Base-by-base conservation (phyloP, 2,888 invertebrate species). In the Chrysolina americana region DNA sequence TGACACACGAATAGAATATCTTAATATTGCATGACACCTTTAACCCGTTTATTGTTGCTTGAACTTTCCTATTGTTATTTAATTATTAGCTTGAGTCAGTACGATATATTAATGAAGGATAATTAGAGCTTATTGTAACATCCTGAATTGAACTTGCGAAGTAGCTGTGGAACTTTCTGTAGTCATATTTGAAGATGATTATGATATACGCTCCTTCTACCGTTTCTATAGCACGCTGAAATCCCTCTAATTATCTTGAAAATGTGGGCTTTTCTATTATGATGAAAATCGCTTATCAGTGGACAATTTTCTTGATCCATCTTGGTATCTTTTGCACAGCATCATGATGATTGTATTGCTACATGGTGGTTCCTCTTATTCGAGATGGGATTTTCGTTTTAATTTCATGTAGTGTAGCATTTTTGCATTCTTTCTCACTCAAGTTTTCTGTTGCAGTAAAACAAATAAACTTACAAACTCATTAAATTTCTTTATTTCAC, bases 51-150 rank as follows among this genome's bases (percentile, higher is more conserved):
- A 28, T 59, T n/a, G 59, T 59, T 28, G 10, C 23, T 28, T 28
- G 28, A 59, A 59, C 59, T 59, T 59, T 59, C 59, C 15, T 59
- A 59, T 59, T 59, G 59, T 59, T 59, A 23, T 59, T 28, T 59
- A 59, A 59, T 59, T 59, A 59, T 6, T 8, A 59, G 59, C 36
- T 59, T 59, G 59, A 59, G 59, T 28, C 59, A 59, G 36, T 28
- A 36, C 28, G 36, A 59, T 59, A 28, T 59, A 28, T n/a, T n/a
- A 59, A 59, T 59, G 59, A 59, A 59, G 19, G n/a, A n/a, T 59
- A 59, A 59, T 59, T 59, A 28, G 5, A 23, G 28, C n/a, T 59
- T 15, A 59, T 59, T 59, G 28, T 17, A 59, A 59, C 59, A 59
- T 59, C 59, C 59, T 59, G 59, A n/a, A 15, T 59, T 59, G 11